These are phyloP conservation scores for Pyralis farinalis DNA, from an alignment of 2,888 invertebrate species.

Conservation along the genomic window DNA sequence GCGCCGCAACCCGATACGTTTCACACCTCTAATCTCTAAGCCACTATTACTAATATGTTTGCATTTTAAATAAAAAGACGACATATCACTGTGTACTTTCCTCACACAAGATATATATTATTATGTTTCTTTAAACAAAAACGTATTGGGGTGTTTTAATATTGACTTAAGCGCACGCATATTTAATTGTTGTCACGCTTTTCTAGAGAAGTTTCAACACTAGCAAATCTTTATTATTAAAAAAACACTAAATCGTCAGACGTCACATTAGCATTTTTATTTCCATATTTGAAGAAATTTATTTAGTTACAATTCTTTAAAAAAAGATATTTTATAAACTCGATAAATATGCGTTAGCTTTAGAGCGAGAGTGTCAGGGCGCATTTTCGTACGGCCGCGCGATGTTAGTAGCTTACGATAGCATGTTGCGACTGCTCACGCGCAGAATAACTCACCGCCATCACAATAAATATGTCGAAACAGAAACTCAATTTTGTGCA, in stretches of 20 bases:
- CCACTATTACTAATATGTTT: too few species aligned
- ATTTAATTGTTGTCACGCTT: not conserved
- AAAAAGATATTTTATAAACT: too few species aligned
- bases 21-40: not conserved
- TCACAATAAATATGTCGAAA: conserved; percentile 1
- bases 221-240: too few species aligned
- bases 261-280: too few species aligned
- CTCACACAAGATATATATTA: too few species aligned
- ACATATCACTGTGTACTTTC: too few species aligned
- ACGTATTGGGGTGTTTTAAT: not conserved
- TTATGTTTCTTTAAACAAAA: too few species aligned
- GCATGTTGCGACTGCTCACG: conserved; percentile 3
- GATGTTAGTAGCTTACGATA: not conserved
- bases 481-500: not conserved
- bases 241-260: too few species aligned
- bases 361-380: not conserved
- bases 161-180: not conserved
- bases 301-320: too few species aligned
- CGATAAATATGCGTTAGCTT: not conserved
- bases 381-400: not conserved
- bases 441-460: conserved; percentile 3
- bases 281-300: too few species aligned
- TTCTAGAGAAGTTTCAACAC: too few species aligned
- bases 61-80: too few species aligned
- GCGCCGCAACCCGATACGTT: conserved; percentile 2